Evolutionary conservation across 64 coral and sea anemone genomes (phyloP), one percentile per base, ranked within the genome.

Genomic region (Trachythela sp.): DNA sequence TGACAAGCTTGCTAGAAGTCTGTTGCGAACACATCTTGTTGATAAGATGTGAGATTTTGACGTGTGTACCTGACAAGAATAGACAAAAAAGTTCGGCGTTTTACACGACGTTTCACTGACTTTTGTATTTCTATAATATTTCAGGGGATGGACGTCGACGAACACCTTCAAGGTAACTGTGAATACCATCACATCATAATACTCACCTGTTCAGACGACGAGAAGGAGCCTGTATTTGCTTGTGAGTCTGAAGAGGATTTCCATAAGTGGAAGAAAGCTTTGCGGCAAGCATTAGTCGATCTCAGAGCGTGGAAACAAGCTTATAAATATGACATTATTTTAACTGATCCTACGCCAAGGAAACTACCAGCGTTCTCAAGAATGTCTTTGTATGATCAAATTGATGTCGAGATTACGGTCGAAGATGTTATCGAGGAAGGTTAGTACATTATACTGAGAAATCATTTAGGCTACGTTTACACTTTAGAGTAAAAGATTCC

Each of bases 141-240:
- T 11, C 34, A 80, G 75, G 37, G 75, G 20, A 80, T 80, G 75
- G 37, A 80, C 13, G 75, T 80, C 3, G 75, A 80, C 9, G 75
- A 37, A 80, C 75, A 80, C 20, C 75, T 80, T 30, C 75, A 80
- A 80, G 75, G 75, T 5, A 80, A 80, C 34, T 80, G 75, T 80
- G 75, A 80, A 80, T 80, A 37, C 34, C 10, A 80, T 15, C 30
- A 80, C 33, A 80, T 80, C 75, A 2, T 80, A 3, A 37, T 80
- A 37, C 75, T 80, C 13, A 80, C 75, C 4, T 35, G 75, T 35
- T 20, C 37, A 3, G 75, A 80, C 30, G 30, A 80, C 9, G 75
- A 80, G 20, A 80, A 80, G 20, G 75, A 80, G 20, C 75, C 75
- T 5, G 75, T 80, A 17, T 80, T 80, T 80, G 75, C 75, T 2